Evolutionary conservation across 2,888 invertebrate species (phyloP).

Genomic region (Dicycla oo): DNA sequence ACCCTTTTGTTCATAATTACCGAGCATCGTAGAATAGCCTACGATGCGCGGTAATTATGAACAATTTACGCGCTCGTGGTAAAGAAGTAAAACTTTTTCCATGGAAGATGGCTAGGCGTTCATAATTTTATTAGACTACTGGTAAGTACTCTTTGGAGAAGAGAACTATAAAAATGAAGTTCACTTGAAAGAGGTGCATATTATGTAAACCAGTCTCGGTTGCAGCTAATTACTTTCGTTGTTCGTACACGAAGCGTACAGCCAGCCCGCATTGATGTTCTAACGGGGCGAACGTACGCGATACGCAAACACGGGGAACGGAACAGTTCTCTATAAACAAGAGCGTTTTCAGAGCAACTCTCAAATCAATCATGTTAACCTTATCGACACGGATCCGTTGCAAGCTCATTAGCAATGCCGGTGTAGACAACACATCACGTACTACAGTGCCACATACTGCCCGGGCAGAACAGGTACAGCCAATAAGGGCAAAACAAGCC

Average conservation of each 20-base stretch:
- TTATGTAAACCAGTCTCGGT: constrained; percentile 44
- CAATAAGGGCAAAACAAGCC: constrained; percentile 81
- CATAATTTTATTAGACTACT: constrained; percentile 29
- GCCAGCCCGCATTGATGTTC: constrained; percentile 43
- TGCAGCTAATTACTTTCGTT: constrained; percentile 50
- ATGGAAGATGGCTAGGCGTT: neutral
- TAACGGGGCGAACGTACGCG: constrained; percentile 24
- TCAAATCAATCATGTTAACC: constrained; percentile 70
- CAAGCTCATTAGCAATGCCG: constrained; percentile 73
- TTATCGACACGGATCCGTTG: constrained; percentile 69
- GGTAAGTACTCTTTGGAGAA: constrained; percentile 21
- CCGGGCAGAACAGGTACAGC: constrained; percentile 63
- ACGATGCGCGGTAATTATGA: too few relatives aligned
- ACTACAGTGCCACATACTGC: constrained; percentile 69
- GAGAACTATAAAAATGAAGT: constrained; percentile 27
- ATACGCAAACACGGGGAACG: constrained; percentile 43
- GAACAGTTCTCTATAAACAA: constrained; percentile 46
- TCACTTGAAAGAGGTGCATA: constrained; percentile 39
- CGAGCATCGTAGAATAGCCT: neutral
- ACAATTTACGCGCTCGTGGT: neutral
- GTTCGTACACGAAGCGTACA: constrained; percentile 28
- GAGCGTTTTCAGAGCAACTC: constrained; percentile 51
- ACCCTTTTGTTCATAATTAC: constrained; percentile 31
- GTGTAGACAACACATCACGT: constrained; percentile 66
- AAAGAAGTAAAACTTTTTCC: constrained; percentile 14